Evolutionary conservation across 2,113 vertebrate genomes (phyloP), one percentile per base, ranked within the genome.

Genomic region (Noctilio leporinus): DNA sequence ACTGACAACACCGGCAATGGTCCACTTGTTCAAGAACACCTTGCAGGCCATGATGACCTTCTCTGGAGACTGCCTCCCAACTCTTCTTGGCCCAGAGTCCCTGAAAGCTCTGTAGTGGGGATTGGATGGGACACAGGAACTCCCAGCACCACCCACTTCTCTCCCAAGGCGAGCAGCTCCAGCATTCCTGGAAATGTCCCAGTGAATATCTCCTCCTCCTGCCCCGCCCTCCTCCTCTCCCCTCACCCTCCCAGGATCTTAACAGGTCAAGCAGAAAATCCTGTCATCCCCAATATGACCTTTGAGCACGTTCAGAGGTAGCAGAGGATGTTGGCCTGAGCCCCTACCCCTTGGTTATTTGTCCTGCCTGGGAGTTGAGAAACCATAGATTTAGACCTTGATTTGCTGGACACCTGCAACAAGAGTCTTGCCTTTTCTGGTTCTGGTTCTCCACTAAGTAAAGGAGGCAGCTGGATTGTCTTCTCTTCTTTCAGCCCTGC

Each of bases 191-290:
- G 43, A 26, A 26, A 82, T 2, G 47, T 19, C 35, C 30, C 57
- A 6, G 45, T 0, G 49, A 1, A 10, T 70, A 76, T 55, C 80
- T 55, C 76, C 89, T 72, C 96, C 92, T 38, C 47, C 20, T 51
- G 69, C 65, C 73, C 28, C 43, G 2, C 64, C 62, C 85, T 70
- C 22, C 5, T 35, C 55, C 26, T 38, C 55, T n/a, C 62, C 22
- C 65, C 47, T 51, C 57, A 22, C 57, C 59, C 94, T 78, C 5
- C 40, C 33, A 17, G 49, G 69, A 81, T 70, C 88, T 86, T 49
- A 95, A 70, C 62, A 57, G 78, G 77, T 64, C 93, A 96, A 91
- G 93, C 86, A 89, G 91, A 96, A 96, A 94, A 94, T 89, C 86
- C 80, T 51, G 59, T 10, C 73, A 72, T 33, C 93, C 33, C 51